These are phyloP conservation scores for Drosophila nigricruria DNA, from an alignment of 2,888 invertebrate genomes.

Conservation along the genomic window DNA sequence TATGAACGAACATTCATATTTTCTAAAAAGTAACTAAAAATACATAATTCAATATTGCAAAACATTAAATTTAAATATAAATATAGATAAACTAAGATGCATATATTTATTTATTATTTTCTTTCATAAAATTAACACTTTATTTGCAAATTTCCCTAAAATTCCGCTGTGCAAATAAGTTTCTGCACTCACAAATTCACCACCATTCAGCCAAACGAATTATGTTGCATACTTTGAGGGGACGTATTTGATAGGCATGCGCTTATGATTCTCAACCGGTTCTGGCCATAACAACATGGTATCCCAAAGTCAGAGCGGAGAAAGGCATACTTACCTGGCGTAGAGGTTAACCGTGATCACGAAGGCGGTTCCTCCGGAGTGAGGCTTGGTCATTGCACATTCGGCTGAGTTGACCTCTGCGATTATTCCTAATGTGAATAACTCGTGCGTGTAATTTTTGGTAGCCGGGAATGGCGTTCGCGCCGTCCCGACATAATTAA, in stretches of 20 bases:
- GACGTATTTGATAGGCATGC: accelerated
- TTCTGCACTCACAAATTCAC: not conserved
- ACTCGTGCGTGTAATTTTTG: slow-evolving; percentile 90
- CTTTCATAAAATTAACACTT: too few relatives aligned
- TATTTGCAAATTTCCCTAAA: too few relatives aligned
- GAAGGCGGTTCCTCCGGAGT: slow-evolving; percentile 84
- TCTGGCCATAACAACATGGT: not conserved
- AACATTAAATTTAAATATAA: too few relatives aligned
- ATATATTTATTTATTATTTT: too few relatives aligned
- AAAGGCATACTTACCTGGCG: slow-evolving; percentile 83
- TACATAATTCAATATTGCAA: too few relatives aligned
- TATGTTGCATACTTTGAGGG: slow-evolving; percentile 26
- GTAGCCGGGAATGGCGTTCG: slow-evolving; percentile 89
- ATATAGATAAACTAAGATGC: too few relatives aligned
- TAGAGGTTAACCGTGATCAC: slow-evolving; percentile 84
- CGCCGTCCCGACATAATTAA: slow-evolving; percentile 86
- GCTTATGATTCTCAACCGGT: slow-evolving; percentile 44
- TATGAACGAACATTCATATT: too few relatives aligned
- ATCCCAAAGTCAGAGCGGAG: not conserved
- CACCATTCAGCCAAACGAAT: not conserved
- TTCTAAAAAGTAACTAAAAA: too few relatives aligned
- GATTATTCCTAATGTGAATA: slow-evolving; percentile 91
- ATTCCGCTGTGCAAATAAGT: not conserved
- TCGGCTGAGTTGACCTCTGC: slow-evolving; percentile 91
- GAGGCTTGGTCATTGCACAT: slow-evolving; percentile 88